Base-by-base conservation (phyloP, 2,797 vertebrate species). In the Aeoliscus strigatus region DNA sequence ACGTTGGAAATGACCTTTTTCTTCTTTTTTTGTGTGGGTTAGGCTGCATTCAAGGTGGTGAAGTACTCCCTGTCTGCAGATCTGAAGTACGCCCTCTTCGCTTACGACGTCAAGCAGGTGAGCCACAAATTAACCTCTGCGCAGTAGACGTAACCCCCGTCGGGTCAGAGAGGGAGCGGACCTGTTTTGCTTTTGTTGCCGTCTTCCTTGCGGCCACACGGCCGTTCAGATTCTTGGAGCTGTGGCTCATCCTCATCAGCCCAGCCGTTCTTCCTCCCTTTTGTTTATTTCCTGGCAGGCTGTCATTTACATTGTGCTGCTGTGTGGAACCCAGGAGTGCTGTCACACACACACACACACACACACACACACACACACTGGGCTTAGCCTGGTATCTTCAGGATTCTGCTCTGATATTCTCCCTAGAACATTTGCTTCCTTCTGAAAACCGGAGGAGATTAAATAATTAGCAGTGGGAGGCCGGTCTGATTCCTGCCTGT, bases 51-150 rank as follows among this genome's bases (percentile, higher is more conserved):
- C 68, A 97, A 94, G 82, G 95, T 91, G 61, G 91, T 88, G 11
- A 94, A 89, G 73, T 91, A 93, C 63, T 93, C 90, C 0, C 87
- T 97, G 39, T 97, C 94, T 30, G 90, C 94, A 14, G 95, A 97
- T 70, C 81, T 94, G 75, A 91, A 89, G 77, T 96, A 88, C 4
- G 94, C 91, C 14, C 93, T 98, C 50, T 91, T 98, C 48, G 93
- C 93, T 0, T 97, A 98, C 46, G 93, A 98, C 1, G 88, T 97
- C 63, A 95, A 91, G 56, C 92, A 88, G 91, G 95, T 96, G 57
- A 66, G 77, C 33, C 5, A 31, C 6, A 10, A 14, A 43, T 30
- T 1, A 9, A 31, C 18, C 18, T 21, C 18, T 3, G 18, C 18
- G 18, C 3, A 21, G n/a, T n/a, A n/a, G n/a, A n/a, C n/a, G n/a